A percentile compares a stretch with the other conserved stretches of the same genome.
Evolutionary conservation across 2,888 invertebrate genomes (phyloP).

Genomic region (Erannis defoliaria): DNA sequence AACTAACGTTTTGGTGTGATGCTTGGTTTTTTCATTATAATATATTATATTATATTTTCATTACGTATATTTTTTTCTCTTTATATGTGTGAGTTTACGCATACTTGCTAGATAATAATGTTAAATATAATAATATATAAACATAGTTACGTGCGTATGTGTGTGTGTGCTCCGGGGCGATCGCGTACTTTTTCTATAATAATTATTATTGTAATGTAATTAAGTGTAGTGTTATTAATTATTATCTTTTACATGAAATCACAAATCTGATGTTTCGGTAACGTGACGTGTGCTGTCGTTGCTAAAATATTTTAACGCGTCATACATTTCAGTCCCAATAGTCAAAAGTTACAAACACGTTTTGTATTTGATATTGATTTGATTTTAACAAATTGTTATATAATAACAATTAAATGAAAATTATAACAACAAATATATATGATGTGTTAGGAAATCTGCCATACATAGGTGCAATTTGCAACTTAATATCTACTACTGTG

Average conservation of each 20-base stretch:
- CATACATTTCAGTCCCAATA: not conserved
- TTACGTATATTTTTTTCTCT: slow-evolving; percentile 49
- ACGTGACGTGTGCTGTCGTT: slow-evolving; percentile 64
- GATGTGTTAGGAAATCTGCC: no score
- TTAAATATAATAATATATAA: slow-evolving; percentile 49
- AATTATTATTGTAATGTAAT: slow-evolving; percentile 68
- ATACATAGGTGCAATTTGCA: no score
- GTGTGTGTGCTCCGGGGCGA: slow-evolving; percentile 69
- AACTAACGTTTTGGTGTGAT: slow-evolving; percentile 58
- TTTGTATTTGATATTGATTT: not conserved
- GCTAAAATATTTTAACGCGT: slow-evolving; percentile 3
- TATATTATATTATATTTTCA: slow-evolving; percentile 21
- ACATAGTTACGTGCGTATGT: slow-evolving; percentile 59
- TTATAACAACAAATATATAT: no score
- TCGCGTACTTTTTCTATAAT: slow-evolving; percentile 68
- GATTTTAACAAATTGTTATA: not conserved
- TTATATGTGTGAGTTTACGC: slow-evolving; percentile 57
- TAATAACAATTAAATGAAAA: no score
- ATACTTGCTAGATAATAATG: slow-evolving; percentile 61
- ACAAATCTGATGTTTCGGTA: slow-evolving; percentile 72
- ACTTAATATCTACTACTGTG: no score
- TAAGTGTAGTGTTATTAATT: slow-evolving; percentile 81
- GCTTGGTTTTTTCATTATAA: slow-evolving; percentile 43
- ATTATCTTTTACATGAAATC: slow-evolving; percentile 81
- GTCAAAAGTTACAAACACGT: not conserved